Base-by-base conservation (phyloP, 1,140 invertebrate species). In the Dendrolimus kikuchii region DNA sequence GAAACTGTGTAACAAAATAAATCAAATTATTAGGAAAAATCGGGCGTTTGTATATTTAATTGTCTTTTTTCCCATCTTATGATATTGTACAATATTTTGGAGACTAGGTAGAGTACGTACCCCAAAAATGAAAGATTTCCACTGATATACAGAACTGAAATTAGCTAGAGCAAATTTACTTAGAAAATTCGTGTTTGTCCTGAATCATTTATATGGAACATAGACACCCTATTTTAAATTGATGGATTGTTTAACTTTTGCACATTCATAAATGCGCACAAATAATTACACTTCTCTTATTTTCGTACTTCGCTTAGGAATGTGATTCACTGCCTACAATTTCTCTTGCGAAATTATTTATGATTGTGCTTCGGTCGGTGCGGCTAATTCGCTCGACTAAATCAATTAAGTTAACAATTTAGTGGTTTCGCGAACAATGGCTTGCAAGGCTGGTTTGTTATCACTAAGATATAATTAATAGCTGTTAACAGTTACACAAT, bases 401-500 rank as follows among this genome's bases (percentile, higher is more conserved):
- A 51, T 51, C 42, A 45, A 51, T 51, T 51, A 51, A 51, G 39
- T 37, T 53, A 44, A 55, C 58, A 60, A 55, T 60, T 49, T 52
- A 55, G 49, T 9, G 52, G 48, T 42, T 55, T 42, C 40, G 49
- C 10, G 47, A 60, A 60, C 58, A 60, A 60, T 60, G 46, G 53
- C 38, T 49, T 42, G 40, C 44, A 59, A 38, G 50, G 53, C 53
- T 41, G 46, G 59, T 53, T 55, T 39, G 42, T 60, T 60, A 60
- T 60, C 59, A 60, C 50, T 46, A 43, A 53, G 59, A 60, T 56
- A 60, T 60, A 56, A 60, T 60, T 60, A 60, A 60, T 60, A 51
- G 53, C 9, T 6, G 50, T 41, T 53, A 10, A 49, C 40, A 9
- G 51, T 56, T 53, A 56, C 53, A 50, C 46, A 56, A 56, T 56